Conservation (phyloP, 2,888 invertebrate genomes). For the Andrena bucephala region DNA sequence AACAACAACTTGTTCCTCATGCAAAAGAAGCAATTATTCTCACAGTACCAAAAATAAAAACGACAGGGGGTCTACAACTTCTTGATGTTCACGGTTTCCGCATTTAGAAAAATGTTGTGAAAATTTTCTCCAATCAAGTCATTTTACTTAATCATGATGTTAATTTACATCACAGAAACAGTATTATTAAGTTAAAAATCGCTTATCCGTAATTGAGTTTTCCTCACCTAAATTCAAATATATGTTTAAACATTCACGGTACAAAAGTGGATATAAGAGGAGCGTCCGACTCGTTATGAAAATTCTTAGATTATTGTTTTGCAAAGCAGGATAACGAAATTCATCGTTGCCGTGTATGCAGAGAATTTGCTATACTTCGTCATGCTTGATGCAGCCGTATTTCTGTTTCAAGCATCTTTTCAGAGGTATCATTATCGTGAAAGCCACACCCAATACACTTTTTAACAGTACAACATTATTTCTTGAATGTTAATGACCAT, state of each 20-base stretch:
- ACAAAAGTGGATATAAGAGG: background rate
- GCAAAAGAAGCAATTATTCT: slow-evolving; percentile 2
- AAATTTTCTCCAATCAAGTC: background rate
- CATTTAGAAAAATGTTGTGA: no score
- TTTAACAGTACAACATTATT: no score
- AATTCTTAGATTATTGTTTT: slow-evolving; percentile 85
- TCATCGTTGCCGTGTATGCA: background rate
- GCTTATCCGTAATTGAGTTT: no score
- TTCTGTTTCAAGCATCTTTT: background rate
- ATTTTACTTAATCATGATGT: background rate
- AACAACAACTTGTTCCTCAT: background rate
- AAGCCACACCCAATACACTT: no score
- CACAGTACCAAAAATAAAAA: background rate
- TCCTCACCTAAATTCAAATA: background rate
- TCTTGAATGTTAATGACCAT: no score
- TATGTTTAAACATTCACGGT: slow-evolving; percentile 11
- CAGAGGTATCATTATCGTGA: background rate
- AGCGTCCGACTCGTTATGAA: slow-evolving; percentile 87
- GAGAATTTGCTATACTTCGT: background rate
- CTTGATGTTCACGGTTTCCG: background rate
- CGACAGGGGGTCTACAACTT: background rate
- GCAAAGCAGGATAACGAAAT: background rate
- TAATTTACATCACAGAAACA: no score
- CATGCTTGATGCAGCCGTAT: background rate
- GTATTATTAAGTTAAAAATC: no score